Base-by-base conservation (phyloP, 2,113 vertebrate genomes). In the Cyrtonyx montezumae region DNA sequence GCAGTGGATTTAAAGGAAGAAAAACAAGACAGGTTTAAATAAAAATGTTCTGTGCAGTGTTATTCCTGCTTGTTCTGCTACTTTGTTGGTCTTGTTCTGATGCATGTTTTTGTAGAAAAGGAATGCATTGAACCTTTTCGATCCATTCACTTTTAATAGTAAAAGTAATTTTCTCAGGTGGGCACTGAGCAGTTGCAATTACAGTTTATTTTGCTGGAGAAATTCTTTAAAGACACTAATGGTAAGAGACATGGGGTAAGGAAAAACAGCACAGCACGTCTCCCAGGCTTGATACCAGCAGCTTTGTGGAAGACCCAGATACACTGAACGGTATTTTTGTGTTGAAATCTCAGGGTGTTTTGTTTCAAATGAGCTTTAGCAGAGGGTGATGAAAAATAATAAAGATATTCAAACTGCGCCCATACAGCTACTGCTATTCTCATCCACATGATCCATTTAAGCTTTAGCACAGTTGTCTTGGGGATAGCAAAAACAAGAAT, bases 91-190 rank as follows among this genome's bases (percentile, higher is more conserved):
- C 70, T 67, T 76, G 11, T 77, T 94, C 71, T 11, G 36, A 79
- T 34, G 36, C 2, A 20, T 13, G 3, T 11, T 85, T 90, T 53
- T 12, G 17, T 46, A 76, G 43, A 68, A 79, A 32, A 43, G 16
- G 55, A 87, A 92, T 62, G 53, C 5, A 4, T 37, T 56, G 69
- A 95, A 90, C 7, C 34, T 82, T 92, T 95, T 90, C 7, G 0
- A 88, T 78, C 67, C 63, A 58, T 86, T 97, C 84, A 75, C n/a
- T 66, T 93, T 93, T 87, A 95, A 92, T 83, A 92, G 65, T 26
- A 88, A 87, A 91, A 80, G 92, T 94, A 68, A 91, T 96, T 95
- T 97, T 95, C 91, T 95, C 93, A 96, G 92, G 77, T 96, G 87
- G 87, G 66, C 66, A 89, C 66, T 77, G 84, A 95, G 74, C 81